Conservation (phyloP, 2,113 vertebrate genomes). For the Suncus etruscus region DNA sequence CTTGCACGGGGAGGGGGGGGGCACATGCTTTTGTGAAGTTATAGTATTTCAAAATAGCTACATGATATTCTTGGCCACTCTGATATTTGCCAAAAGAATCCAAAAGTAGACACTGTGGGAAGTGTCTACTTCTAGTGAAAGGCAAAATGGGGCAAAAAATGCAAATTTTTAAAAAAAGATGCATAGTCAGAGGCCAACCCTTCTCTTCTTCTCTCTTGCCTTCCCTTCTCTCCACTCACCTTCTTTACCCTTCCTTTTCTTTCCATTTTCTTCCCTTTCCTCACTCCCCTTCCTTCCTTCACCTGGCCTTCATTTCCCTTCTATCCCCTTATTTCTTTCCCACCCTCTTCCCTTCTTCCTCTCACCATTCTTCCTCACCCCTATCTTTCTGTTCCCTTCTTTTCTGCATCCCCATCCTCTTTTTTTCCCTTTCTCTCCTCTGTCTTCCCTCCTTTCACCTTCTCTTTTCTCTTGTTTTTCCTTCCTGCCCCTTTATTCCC, state of each 20-base stretch:
- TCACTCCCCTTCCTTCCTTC: neutral
- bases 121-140: neutral
- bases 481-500: too few species aligned
- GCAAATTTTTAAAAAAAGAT: too few species aligned
- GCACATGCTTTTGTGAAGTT: neutral
- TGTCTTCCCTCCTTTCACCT: too few species aligned
- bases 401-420: neutral
- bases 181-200: too few species aligned
- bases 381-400: neutral
- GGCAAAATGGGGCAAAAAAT: neutral
- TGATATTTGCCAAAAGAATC: neutral
- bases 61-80: too few species aligned
- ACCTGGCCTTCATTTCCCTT: neutral
- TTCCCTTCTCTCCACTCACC: neutral
- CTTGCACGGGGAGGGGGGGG: neutral
- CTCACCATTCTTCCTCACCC: neutral
- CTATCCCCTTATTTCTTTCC: neutral
- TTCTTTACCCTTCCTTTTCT: neutral
- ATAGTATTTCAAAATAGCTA: neutral
- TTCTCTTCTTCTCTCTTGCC: neutral
- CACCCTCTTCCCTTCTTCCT: neutral
- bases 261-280: too few species aligned
- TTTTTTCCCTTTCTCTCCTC: neutral
- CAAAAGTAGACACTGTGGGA: neutral
- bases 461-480: neutral